Evolutionary conservation across 2,888 invertebrate species (phyloP), one percentile per base, ranked within the genome.

Genomic region (Monoplex corrugatus): DNA sequence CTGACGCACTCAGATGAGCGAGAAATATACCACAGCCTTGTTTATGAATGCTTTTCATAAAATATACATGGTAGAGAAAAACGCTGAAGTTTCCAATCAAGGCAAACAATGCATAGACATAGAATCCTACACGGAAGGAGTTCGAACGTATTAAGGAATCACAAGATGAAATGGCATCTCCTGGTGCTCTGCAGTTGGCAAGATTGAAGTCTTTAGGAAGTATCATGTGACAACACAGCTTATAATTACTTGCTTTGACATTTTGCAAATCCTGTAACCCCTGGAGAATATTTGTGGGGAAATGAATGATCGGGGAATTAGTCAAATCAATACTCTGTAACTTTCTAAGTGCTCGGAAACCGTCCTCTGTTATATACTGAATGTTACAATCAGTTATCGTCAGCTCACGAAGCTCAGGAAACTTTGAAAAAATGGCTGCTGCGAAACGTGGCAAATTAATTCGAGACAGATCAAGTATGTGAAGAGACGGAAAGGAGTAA

Each of bases 161-260:
- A 45, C 87, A 87, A 2, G 87, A 87, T 23, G 87, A 87, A 28
- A 78, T 45, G 16, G 23, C 23, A 8, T 87, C 75, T 3, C 19
- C 8, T 35, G 87, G 75, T 16, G 87, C 43, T 40, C 23, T 75
- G 16, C 87, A 87, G 35, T 75, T n/a, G 0, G 10, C 2, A 0
- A 23, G 23, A 32, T 75, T 43, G 35, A 87, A 87, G 43, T n/a
- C 32, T 44, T 87, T 78, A 32, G 87, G 87, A 35, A 87, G 78
- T n/a, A 50, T 32, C 0, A 32, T 45, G 75, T 13, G 35, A 16
- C 87, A 87, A 50, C 87, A 87, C 72, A 87, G 19, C 78, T 87
- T 87, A 28, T 45, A 87, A 45, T 78, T 87, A 38, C 68, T 68
- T 13, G 87, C 45, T 40, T 1, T 43, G 28, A 87, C 75, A 32